Conservation (phyloP, 2,797 vertebrate genomes). For the Mormyrops attenuatus region DNA sequence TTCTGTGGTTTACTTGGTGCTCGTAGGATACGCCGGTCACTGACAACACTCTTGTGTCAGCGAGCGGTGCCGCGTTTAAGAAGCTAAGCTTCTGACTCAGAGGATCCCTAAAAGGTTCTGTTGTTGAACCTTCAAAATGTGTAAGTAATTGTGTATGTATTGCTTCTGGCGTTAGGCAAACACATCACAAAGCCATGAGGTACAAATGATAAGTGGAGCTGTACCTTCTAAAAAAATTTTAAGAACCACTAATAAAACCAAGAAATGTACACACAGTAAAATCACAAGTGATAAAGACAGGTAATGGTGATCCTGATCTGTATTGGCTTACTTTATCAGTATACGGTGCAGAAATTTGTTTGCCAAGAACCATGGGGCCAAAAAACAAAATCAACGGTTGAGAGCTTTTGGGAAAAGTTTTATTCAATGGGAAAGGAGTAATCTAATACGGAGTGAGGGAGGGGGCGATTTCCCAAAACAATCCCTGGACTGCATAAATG, state of each 20-base stretch:
- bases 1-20: background rate
- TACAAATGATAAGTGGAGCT: background rate
- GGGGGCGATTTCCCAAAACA: background rate
- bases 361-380: background rate
- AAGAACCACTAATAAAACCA: background rate
- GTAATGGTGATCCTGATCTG: background rate
- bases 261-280: background rate
- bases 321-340: background rate
- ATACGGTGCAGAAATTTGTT: background rate
- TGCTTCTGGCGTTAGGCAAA: background rate
- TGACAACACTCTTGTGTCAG: background rate
- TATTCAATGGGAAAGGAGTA: background rate
- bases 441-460: background rate
- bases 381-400: background rate
- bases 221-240: background rate
- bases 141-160: background rate
- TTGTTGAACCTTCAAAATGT: background rate
- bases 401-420: background rate
- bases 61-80: background rate
- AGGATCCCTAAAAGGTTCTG: background rate
- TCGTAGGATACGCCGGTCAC: background rate
- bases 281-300: background rate
- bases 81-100: background rate
- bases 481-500: background rate
- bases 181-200: background rate